Conservation (phyloP, 2,797 vertebrate species). For the Denticeps clupeoides region DNA sequence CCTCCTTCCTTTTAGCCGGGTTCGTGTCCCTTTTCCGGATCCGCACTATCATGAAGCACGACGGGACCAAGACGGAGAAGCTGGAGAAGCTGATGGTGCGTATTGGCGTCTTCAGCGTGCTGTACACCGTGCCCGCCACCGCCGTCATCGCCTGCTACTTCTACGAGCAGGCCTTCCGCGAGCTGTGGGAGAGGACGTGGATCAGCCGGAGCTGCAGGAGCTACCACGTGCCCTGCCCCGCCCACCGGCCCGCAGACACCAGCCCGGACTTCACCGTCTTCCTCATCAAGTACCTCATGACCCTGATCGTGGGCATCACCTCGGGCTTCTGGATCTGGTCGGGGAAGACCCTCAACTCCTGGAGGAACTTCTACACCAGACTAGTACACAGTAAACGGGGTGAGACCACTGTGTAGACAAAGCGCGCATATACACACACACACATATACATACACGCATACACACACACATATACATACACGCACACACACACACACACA, state of each 20-base stretch:
- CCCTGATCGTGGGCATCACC: conserved; percentile 90
- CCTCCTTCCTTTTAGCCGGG: conserved; percentile 84
- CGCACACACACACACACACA: conserved; percentile 34
- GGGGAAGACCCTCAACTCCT: conserved; percentile 89
- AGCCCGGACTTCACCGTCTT: conserved; percentile 92
- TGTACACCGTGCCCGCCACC: conserved; percentile 87
- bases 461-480: conserved; percentile 32
- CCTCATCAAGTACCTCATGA: conserved; percentile 98
- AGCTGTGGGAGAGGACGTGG: conserved; percentile 94
- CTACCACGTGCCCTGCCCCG: conserved; percentile 81
- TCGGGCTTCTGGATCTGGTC: conserved; percentile 98
- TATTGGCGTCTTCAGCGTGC: conserved; percentile 86
- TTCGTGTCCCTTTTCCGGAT: conserved; percentile 93
- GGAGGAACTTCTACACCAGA: conserved; percentile 92
- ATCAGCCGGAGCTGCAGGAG: conserved; percentile 81
- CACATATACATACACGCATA: background rate
- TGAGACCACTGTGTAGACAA: conserved; percentile 79
- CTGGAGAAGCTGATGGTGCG: conserved; percentile 92
- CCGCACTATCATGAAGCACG: conserved; percentile 94
- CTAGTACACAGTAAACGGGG: conserved; percentile 86
- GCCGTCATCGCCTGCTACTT: conserved; percentile 96
- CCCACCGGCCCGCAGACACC: conserved; percentile 68
- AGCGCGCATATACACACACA: background rate
- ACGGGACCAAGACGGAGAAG: conserved; percentile 90
- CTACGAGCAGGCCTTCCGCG: conserved; percentile 92